These are phyloP conservation scores for Cyclophora punctaria DNA, from an alignment of 2,888 invertebrate species.

Conservation along the genomic window DNA sequence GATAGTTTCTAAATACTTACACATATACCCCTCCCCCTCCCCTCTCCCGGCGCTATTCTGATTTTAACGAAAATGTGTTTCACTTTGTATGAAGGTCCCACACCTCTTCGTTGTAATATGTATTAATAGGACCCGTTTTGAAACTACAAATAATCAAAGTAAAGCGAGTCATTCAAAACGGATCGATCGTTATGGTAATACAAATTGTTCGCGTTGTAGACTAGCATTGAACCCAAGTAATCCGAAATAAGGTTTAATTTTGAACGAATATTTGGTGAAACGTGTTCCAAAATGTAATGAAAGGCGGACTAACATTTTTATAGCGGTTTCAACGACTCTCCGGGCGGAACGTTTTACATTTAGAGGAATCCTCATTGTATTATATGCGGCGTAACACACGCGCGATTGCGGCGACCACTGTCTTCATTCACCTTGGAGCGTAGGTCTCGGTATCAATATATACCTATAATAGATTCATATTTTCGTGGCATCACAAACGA, in stretches of 20 bases:
- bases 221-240: conserved; percentile 24
- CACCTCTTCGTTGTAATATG: no score
- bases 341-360: conserved; percentile 66
- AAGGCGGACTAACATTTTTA: conserved; percentile 71
- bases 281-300: conserved; percentile 62
- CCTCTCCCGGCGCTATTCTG: conserved; percentile 5
- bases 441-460: no score
- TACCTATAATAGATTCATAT: no score
- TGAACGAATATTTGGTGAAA: conserved; percentile 22
- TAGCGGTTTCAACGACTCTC: conserved; percentile 69
- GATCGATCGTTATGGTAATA: conserved; percentile 48
- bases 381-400: conserved; percentile 62
- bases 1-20: conserved; percentile 33
- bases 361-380: conserved; percentile 66
- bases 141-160: no score
- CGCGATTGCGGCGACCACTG: conserved; percentile 54
- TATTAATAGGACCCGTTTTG: no score
- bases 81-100: conserved; percentile 10
- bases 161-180: conserved; percentile 38
- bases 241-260: conserved; percentile 29
- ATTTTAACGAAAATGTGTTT: conserved; percentile 12
- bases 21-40: conserved; percentile 28
- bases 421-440: conserved; percentile 32
- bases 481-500: no score
- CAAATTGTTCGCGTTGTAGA: conserved; percentile 26